phyloP scores from a whole-genome alignment of 2,797 vertebrate genomes.

The Bryconaethiops microstoma region DNA sequence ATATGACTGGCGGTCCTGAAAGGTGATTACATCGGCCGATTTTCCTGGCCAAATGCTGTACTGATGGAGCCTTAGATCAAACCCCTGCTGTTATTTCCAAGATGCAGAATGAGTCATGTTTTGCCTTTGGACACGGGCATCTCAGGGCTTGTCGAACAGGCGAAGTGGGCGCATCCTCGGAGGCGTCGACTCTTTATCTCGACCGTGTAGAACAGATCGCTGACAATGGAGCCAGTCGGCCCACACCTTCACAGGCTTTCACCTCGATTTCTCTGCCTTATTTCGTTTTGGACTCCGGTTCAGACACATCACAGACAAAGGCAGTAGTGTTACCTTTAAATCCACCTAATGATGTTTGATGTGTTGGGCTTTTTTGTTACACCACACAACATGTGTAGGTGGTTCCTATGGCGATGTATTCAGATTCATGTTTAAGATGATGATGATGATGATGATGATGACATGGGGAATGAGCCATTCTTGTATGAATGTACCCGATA shows the following conservation, averaged over 20 bases:
- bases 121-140: neutral
- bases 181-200: constrained; percentile 8
- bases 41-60: neutral
- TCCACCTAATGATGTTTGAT: neutral
- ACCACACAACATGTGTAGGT: constrained; percentile 27
- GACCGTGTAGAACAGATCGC: constrained; percentile 25
- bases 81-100: neutral
- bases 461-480: constrained; percentile 51
- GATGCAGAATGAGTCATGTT: neutral
- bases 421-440: constrained; percentile 49
- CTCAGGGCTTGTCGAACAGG: constrained; percentile 24
- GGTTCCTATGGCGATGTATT: constrained; percentile 44
- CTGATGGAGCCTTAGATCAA: neutral
- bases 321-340: constrained; percentile 13
- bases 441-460: constrained; percentile 35
- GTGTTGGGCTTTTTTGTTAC: constrained; percentile 14
- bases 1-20: too few relatives aligned
- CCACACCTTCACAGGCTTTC: constrained; percentile 13
- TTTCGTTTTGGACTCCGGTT: constrained; percentile 9
- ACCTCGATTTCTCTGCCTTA: constrained; percentile 37
- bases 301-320: constrained; percentile 28
- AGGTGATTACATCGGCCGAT: too few relatives aligned
- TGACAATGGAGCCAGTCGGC: constrained; percentile 29
- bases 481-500: constrained; percentile 63
- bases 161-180: neutral